Percentiles rank a stretch among this genome's conserved stretches.
phyloP scores from a whole-genome alignment of 2,113 vertebrate genomes.

The Oryzias woworae region DNA sequence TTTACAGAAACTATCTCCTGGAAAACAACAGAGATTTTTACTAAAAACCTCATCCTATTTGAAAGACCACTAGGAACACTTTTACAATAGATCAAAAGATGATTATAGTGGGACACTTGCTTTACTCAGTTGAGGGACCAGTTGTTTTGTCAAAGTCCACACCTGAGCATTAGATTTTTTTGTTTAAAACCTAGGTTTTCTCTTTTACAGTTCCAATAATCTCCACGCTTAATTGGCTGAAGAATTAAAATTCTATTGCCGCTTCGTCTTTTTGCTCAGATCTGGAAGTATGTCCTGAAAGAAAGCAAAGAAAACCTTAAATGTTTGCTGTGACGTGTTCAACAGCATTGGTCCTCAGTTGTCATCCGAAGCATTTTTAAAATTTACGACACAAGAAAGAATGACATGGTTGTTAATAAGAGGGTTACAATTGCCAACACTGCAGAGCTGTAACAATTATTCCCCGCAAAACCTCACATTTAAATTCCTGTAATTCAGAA shows the following conservation, averaged over 20 bases:
- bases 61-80: no score
- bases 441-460: slow-evolving; percentile 1
- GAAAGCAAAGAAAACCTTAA: slow-evolving; percentile 3
- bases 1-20: no score
- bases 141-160: no score
- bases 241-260: background rate
- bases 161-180: no score
- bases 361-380: slow-evolving; percentile 19
- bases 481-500: slow-evolving; percentile 16
- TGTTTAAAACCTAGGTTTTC: no score
- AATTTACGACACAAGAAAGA: slow-evolving; percentile 29
- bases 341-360: slow-evolving; percentile 17
- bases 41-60: no score
- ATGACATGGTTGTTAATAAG: slow-evolving; percentile 23
- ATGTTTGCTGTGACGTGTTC: slow-evolving; percentile 37
- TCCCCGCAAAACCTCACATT: slow-evolving; percentile 5
- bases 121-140: no score
- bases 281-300: slow-evolving; percentile 12
- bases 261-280: slow-evolving; percentile 8
- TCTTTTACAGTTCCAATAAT: no score
- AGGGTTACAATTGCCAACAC: slow-evolving; percentile 15
- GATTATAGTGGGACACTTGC: no score
- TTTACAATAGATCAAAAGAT: no score
- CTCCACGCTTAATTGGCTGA: no score
- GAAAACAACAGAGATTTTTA: no score